These are phyloP conservation scores for Solea solea DNA, from an alignment of 2,113 vertebrate genomes.

Conservation along the genomic window DNA sequence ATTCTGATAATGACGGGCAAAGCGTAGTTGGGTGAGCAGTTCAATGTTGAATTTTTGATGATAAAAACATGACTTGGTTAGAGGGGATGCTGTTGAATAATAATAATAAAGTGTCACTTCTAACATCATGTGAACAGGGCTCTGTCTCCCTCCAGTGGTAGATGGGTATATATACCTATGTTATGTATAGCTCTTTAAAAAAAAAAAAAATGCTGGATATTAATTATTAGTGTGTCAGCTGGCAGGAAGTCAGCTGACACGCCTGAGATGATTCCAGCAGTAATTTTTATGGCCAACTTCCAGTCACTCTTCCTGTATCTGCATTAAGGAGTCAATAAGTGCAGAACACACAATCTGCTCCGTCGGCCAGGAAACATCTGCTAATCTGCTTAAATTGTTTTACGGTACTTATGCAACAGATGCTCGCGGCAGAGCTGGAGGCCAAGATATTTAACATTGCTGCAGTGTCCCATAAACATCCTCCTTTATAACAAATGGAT, in stretches of 20 bases:
- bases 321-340: slow-evolving; percentile 27
- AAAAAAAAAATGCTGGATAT: background rate
- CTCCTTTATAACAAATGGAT: too few species aligned
- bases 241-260: slow-evolving; percentile 19
- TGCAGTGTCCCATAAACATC: background rate
- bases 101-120: background rate
- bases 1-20: slow-evolving; percentile 34
- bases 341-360: slow-evolving; percentile 15
- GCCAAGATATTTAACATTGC: background rate
- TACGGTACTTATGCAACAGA: slow-evolving; percentile 15
- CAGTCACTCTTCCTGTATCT: slow-evolving; percentile 21
- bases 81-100: background rate
- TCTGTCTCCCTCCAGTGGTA: slow-evolving; percentile 19
- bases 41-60: slow-evolving; percentile 33
- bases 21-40: slow-evolving; percentile 3
- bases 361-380: slow-evolving; percentile 38
- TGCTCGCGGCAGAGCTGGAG: slow-evolving; percentile 15
- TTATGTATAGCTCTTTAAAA: background rate
- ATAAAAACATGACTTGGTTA: slow-evolving; percentile 21
- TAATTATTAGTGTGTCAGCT: slow-evolving; percentile 6
- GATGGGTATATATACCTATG: too few species aligned
- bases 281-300: slow-evolving; percentile 22
- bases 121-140: slow-evolving; percentile 25
- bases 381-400: slow-evolving; percentile 32
- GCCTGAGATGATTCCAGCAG: slow-evolving; percentile 22